These are phyloP conservation scores for Muscicapa adusta DNA, from an alignment of 2,113 vertebrate species.

Conservation along the genomic window DNA sequence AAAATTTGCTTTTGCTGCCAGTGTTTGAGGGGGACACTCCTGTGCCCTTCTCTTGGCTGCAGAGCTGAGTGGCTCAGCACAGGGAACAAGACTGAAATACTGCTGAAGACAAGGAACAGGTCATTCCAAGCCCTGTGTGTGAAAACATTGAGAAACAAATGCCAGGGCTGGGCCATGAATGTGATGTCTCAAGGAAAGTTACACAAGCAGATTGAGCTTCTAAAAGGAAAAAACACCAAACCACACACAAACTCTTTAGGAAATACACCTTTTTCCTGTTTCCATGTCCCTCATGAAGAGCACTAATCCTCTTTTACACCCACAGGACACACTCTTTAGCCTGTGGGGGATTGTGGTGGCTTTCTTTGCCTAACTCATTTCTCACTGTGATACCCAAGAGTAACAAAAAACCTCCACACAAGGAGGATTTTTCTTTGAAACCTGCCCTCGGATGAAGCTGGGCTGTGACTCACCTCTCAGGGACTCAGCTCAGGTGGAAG, in stretches of 20 bases:
- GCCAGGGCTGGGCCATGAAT: neutral
- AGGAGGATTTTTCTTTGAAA: neutral
- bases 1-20: neutral
- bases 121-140: neutral
- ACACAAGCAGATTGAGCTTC: neutral
- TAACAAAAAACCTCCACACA: neutral
- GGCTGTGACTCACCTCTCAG: constrained; percentile 1
- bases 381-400: neutral
- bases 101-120: neutral
- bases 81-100: neutral
- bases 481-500: neutral
- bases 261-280: neutral
- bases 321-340: neutral
- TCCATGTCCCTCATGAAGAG: neutral
- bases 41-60: neutral
- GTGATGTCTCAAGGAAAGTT: neutral
- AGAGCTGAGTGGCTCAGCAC: neutral
- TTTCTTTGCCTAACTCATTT: neutral
- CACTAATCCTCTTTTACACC: neutral
- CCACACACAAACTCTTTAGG: neutral
- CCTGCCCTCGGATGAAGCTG: neutral
- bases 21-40: neutral
- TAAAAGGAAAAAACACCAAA: neutral
- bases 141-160: neutral
- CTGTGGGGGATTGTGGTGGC: neutral